phyloP scores from a whole-genome alignment of 2,797 vertebrate genomes.

The Danio tinwini region DNA sequence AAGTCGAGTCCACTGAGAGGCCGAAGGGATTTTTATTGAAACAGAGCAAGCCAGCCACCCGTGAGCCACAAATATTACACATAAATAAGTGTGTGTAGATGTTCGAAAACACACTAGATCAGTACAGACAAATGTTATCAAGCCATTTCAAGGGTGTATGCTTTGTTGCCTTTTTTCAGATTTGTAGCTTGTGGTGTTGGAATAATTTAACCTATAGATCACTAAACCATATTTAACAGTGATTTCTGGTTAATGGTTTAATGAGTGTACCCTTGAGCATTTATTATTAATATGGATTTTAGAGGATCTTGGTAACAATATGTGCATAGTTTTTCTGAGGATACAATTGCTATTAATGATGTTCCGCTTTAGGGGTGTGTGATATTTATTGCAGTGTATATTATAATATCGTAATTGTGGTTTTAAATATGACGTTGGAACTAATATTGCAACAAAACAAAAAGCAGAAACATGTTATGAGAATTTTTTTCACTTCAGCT shows the following conservation, averaged over 20 bases:
- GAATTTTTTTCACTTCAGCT: no score
- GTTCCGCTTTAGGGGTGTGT: no score
- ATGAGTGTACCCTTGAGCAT: constrained; percentile 18
- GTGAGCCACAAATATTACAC: constrained; percentile 47
- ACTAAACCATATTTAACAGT: not conserved
- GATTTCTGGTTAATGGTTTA: constrained; percentile 33
- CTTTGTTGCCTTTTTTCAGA: constrained; percentile 55
- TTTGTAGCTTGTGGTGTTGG: constrained; percentile 6
- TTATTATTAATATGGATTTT: not conserved
- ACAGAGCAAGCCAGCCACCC: constrained; percentile 36
- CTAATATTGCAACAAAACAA: no score
- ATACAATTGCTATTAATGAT: constrained; percentile 46
- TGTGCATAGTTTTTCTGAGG: constrained; percentile 52
- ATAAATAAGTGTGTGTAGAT: constrained; percentile 2
- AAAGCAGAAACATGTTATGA: no score
- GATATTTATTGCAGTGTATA: no score
- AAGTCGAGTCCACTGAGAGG: constrained; percentile 28
- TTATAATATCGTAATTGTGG: no score
- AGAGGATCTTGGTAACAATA: constrained; percentile 40
- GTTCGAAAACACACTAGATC: constrained; percentile 24
- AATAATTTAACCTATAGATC: constrained; percentile 4
- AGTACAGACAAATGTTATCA: constrained; percentile 44
- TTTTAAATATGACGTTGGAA: no score
- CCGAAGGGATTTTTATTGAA: constrained; percentile 27
- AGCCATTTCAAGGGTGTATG: constrained; percentile 49